These are phyloP conservation scores for Agrypnia vestita DNA, from an alignment of 1,140 invertebrate species.

Conservation along the genomic window DNA sequence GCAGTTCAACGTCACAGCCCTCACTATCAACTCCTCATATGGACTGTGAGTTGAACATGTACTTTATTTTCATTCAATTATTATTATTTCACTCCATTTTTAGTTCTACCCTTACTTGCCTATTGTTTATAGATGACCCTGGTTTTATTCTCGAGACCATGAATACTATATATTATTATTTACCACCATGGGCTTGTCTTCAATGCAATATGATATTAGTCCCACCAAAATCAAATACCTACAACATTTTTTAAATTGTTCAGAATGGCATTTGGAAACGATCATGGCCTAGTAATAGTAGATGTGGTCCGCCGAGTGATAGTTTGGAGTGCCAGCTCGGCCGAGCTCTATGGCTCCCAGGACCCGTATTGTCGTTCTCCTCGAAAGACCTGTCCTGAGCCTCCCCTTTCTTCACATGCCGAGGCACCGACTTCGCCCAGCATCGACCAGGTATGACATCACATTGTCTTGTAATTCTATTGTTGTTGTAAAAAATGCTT, in stretches of 20 bases:
- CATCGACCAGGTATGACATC: slow-evolving; percentile 87
- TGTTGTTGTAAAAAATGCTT: too few species aligned
- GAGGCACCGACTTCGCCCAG: slow-evolving; percentile 88
- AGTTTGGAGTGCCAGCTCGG: slow-evolving; percentile 87
- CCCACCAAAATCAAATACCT: not conserved
- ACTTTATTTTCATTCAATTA: too few species aligned
- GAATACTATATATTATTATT: slow-evolving; percentile 13
- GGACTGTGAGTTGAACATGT: slow-evolving; percentile 85
- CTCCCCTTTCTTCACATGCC: slow-evolving; percentile 72
- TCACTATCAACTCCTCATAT: slow-evolving; percentile 96
- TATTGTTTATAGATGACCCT: too few species aligned
- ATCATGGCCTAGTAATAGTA: slow-evolving; percentile 93
- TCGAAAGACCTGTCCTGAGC: slow-evolving; percentile 72
- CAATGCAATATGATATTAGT: not conserved
- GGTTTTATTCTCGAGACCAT: too few species aligned
- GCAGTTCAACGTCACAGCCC: slow-evolving; percentile 81
- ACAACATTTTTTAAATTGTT: slow-evolving; percentile 55
- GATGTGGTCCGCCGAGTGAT: slow-evolving; percentile 94
- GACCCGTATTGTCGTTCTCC: slow-evolving; percentile 92
- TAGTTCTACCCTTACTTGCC: not conserved
- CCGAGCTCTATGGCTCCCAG: slow-evolving; percentile 90
- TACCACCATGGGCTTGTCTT: not conserved
- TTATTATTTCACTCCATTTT: too few species aligned
- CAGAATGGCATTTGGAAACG: slow-evolving; percentile 97
- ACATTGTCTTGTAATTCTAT: too few species aligned